Percentiles rank a stretch among this genome's conserved stretches.
These are phyloP conservation scores for Synergus gifuensis DNA, from an alignment of 2,888 invertebrate species.

Conservation along the genomic window DNA sequence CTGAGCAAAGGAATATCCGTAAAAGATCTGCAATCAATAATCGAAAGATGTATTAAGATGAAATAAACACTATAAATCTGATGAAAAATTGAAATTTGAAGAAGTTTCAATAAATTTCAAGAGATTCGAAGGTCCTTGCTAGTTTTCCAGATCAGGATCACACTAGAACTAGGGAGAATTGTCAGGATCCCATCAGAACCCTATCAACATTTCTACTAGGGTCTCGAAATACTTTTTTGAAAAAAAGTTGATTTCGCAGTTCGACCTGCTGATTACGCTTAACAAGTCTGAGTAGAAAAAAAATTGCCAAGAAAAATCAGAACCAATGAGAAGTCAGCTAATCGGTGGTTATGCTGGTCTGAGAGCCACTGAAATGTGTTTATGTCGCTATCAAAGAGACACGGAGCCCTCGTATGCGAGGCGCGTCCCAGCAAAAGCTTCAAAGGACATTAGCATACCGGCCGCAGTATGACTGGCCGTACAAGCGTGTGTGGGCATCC, in stretches of 20 bases:
- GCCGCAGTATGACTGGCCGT: slow-evolving; percentile 72
- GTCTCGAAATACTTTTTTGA: not conserved
- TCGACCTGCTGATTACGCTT: slow-evolving; percentile 6
- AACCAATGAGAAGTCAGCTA: slow-evolving; percentile 40
- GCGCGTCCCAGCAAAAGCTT: slow-evolving; percentile 73
- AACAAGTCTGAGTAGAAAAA: slow-evolving; percentile 3
- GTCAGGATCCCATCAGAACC: too few species aligned
- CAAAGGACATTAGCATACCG: slow-evolving; percentile 77
- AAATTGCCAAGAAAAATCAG: not conserved
- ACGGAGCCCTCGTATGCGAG: slow-evolving; percentile 72
- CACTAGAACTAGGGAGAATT: too few species aligned
- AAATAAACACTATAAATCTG: not conserved
- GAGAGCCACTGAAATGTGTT: slow-evolving; percentile 75
- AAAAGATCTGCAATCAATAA: not conserved
- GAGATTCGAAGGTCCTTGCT: too few species aligned
- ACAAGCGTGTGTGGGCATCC: slow-evolving; percentile 75
- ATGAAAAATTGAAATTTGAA: too few species aligned
- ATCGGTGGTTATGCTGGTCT: slow-evolving; percentile 49
- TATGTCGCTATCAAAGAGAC: slow-evolving; percentile 76
- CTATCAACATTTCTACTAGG: too few species aligned
- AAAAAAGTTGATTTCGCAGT: slow-evolving; percentile 14
- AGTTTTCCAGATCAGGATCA: too few species aligned
- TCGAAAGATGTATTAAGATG: not conserved
- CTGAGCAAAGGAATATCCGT: slow-evolving; percentile 37
- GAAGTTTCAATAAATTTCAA: too few species aligned